Evolutionary conservation across 2,797 vertebrate genomes (phyloP).

Genomic region (Poeciliopsis infans): DNA sequence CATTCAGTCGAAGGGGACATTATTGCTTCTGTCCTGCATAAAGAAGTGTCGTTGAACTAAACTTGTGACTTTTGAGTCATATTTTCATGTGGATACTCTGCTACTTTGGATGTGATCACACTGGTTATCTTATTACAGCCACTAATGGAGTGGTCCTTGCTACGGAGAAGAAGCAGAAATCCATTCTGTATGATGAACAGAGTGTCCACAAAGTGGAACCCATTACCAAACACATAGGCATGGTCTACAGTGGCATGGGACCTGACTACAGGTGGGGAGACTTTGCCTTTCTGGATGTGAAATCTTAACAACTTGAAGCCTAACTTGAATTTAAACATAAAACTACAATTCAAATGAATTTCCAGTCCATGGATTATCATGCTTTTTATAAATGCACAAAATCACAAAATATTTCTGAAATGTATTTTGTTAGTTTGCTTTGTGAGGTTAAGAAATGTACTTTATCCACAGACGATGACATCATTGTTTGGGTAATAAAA

Average conservation of each 20-base stretch:
- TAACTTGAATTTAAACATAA: not conserved
- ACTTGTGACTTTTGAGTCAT: not conserved
- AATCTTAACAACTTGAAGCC: not conserved
- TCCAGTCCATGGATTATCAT: not conserved
- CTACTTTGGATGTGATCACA: not conserved
- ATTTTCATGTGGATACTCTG: not conserved
- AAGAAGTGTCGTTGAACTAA: not conserved
- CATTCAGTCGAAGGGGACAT: not conserved
- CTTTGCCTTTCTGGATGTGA: not conserved
- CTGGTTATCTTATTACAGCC: slow-evolving; percentile 77
- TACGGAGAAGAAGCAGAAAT: slow-evolving; percentile 99
- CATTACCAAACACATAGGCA: slow-evolving; percentile 99
- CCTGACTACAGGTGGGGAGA: slow-evolving; percentile 93
- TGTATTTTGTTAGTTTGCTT: not conserved
- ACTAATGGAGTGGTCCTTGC: slow-evolving; percentile 98
- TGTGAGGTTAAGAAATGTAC: not conserved
- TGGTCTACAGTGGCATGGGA: slow-evolving; percentile 99
- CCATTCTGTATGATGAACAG: slow-evolving; percentile 97
- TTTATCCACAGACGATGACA: not conserved
- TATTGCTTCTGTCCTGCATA: not conserved
- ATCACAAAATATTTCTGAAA: not conserved
- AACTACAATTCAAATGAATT: not conserved
- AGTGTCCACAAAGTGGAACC: slow-evolving; percentile 99
- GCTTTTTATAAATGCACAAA: not conserved
- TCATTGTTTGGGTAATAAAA: not conserved